A percentile compares a stretch with the other conserved stretches of the same genome.
Evolutionary conservation across 2,888 invertebrate species (phyloP).

Genomic region (Athrips mouffetella): DNA sequence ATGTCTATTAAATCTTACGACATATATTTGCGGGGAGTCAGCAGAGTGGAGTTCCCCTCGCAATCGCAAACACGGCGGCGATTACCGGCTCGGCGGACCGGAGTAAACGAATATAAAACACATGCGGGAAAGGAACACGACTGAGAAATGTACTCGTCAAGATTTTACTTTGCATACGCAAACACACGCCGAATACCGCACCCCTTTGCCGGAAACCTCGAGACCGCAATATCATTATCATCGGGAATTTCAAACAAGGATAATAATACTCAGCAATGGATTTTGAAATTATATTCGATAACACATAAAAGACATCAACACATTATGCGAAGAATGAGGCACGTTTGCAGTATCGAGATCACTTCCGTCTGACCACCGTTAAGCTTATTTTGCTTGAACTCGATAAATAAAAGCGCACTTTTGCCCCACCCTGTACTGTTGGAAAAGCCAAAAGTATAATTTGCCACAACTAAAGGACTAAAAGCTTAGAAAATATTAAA

Average conservation of each 20-base stretch:
- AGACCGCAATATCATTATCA: slow-evolving; percentile 2
- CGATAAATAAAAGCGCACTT: no score
- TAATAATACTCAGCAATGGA: no score
- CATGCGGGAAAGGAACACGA: slow-evolving; percentile 76
- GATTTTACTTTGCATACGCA: slow-evolving; percentile 76
- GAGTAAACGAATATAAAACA: slow-evolving; percentile 78
- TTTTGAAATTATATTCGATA: neutral
- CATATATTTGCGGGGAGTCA: slow-evolving; percentile 77
- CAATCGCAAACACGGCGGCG: slow-evolving; percentile 76
- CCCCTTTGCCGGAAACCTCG: slow-evolving; percentile 42
- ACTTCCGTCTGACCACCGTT: no score
- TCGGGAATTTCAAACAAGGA: neutral
- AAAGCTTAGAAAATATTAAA: no score
- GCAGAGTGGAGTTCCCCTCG: slow-evolving; percentile 65
- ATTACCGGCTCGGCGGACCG: slow-evolving; percentile 73
- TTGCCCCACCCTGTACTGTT: no score
- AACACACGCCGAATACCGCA: slow-evolving; percentile 49
- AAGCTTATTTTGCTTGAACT: no score
- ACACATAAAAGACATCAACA: neutral
- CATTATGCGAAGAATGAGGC: no score
- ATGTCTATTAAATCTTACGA: slow-evolving; percentile 79
- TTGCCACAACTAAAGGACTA: no score
- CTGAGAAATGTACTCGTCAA: slow-evolving; percentile 73
- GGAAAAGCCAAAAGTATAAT: no score
- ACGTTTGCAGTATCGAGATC: no score